Conservation (phyloP, 2,113 vertebrate species). For the Dissostichus mawsoni region DNA sequence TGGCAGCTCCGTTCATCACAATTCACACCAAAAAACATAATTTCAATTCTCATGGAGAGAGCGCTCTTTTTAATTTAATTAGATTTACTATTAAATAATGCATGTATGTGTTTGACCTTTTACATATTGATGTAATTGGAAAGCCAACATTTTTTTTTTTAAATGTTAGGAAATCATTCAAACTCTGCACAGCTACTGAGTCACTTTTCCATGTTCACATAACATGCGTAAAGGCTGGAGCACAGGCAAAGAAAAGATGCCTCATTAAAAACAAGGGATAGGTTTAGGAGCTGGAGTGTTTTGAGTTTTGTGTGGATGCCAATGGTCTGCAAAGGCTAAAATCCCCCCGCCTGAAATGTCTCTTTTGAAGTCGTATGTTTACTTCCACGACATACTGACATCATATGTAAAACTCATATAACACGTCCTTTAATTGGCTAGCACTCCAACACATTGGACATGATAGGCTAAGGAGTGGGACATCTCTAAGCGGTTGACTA, state of each 20-base stretch:
- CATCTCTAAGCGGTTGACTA: too few species aligned
- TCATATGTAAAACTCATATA: too few species aligned
- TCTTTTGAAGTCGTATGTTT: too few species aligned
- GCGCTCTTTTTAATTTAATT: neutral
- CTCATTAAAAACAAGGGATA: neutral
- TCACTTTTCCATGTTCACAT: neutral
- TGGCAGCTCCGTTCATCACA: neutral
- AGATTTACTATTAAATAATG: neutral
- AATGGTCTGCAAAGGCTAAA: too few species aligned
- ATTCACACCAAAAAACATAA: neutral
- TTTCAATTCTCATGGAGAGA: neutral
- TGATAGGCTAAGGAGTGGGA: too few species aligned
- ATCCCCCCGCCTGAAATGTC: too few species aligned
- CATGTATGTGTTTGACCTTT: neutral
- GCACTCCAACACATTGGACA: too few species aligned
- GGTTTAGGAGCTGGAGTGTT: neutral
- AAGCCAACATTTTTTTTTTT: neutral
- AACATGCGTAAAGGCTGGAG: neutral
- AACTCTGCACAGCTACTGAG: neutral
- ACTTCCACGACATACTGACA: too few species aligned
- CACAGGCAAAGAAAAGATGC: conserved; percentile 21
- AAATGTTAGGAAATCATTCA: neutral
- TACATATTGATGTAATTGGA: neutral
- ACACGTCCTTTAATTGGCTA: too few species aligned
- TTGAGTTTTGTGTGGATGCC: too few species aligned